Base-by-base conservation (phyloP, 1,140 invertebrate species). In the Lerema accius region DNA sequence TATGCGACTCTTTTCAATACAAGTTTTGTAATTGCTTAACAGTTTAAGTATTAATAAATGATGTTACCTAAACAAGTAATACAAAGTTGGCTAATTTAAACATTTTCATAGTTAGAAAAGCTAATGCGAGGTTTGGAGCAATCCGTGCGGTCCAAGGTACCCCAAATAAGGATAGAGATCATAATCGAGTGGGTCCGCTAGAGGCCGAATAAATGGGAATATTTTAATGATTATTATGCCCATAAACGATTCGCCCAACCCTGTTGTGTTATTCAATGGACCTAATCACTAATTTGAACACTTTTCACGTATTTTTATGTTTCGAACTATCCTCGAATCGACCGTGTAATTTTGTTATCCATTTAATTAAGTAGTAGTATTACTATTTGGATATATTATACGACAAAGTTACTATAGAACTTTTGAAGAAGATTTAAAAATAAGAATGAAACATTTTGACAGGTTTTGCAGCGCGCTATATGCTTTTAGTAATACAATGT, bases 191-290 rank as follows among this genome's bases (percentile, higher is more conserved):
- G 82, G 79, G 76, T 76, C 67, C 70, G 76, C 84, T 84, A 65
- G 73, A 79, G 82, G 64, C 80, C 79, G 74, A 86, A 89, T 85
- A 84, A 87, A 86, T 85, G 82, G 80, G 78, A 72, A 86, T 75
- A 80, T 83, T 82, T 89, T 89, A 89, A 86, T 87, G 84, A 89
- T 89, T 87, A 89, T 89, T 86, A 89, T 89, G 77, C 71, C 82
- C 84, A 71, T 86, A 87, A 89, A 86, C 82, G 84, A 67, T 86
- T 85, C 69, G 73, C 72, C 67, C 50, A 80, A 81, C 79, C 62
- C 71, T 78, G 61, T 72, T 70, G 77, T 82, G 69, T 75, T 78
- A 78, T 82, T 80, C 78, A 79, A 70, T 76, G 73, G 73, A 68
- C 73, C 73, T 77, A 75, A 74, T 73, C 76, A 78, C 71, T 78